Conservation (phyloP, 2,888 invertebrate genomes). For the Andrena bicolor region DNA sequence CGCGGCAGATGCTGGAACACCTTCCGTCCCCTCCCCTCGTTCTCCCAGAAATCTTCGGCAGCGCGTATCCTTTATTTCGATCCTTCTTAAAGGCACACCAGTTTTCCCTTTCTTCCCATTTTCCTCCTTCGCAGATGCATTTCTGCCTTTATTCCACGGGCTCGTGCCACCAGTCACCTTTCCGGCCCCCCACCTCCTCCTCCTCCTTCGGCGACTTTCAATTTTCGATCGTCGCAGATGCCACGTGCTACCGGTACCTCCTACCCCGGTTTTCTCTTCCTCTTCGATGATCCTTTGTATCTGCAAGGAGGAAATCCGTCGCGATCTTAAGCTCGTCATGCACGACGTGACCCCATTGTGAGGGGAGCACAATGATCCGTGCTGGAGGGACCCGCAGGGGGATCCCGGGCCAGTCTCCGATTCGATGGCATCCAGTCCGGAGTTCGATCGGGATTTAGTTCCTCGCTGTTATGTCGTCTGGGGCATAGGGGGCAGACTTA, state of each 20-base stretch:
- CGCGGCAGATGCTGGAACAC: constrained; percentile 5
- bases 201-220: constrained; percentile 39
- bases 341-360: constrained; percentile 59
- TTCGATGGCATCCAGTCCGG: constrained; percentile 23
- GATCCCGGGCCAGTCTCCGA: not conserved
- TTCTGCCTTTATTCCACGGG: constrained; percentile 43
- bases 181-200: constrained; percentile 18
- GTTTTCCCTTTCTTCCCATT: constrained; percentile 19
- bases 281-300: constrained; percentile 56
- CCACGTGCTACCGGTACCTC: constrained; percentile 58
- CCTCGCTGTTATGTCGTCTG: not conserved
- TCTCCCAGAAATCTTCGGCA: not conserved
- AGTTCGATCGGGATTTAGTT: not conserved
- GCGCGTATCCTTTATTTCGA: constrained; percentile 1
- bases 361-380: constrained; percentile 39
- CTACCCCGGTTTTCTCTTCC: constrained; percentile 36
- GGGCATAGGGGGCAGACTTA: not conserved
- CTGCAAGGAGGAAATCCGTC: constrained; percentile 60
- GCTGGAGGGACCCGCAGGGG: not conserved
- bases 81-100: constrained; percentile 32
- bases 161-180: constrained; percentile 62
- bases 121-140: constrained; percentile 56
- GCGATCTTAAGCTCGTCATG: constrained; percentile 61
- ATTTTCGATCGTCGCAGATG: constrained; percentile 74
- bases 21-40: not conserved